Evolutionary conservation across 2,113 vertebrate genomes (phyloP).

Genomic region (Aleadryas rufinucha): DNA sequence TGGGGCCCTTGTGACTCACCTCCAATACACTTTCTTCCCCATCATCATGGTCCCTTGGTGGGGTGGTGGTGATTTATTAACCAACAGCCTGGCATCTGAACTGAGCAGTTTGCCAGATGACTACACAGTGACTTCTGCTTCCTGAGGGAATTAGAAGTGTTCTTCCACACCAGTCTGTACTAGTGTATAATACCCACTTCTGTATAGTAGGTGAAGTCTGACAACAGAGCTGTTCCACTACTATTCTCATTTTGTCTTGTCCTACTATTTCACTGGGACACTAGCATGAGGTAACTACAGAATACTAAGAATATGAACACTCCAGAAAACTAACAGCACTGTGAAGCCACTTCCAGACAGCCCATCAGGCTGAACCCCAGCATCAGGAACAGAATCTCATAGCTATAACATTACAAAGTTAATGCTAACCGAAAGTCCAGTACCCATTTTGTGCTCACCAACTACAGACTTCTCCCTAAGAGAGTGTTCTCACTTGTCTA

Average conservation of each 20-base stretch:
- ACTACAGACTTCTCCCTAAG: not conserved
- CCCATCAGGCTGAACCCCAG: not conserved
- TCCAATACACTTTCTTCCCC: not conserved
- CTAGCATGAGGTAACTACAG: not conserved
- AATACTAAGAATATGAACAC: not conserved
- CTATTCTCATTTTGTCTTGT: not conserved
- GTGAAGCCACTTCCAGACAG: not conserved
- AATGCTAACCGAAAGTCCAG: not conserved
- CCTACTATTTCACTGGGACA: not conserved
- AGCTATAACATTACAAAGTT: not conserved
- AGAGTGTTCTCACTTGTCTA: not conserved
- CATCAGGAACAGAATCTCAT: not conserved
- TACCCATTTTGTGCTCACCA: not conserved
- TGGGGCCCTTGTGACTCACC: slow-evolving; percentile 46
- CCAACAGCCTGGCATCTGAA: not conserved
- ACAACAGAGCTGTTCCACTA: not conserved
- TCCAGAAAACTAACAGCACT: not conserved
- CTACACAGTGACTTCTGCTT: not conserved
- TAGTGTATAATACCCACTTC: not conserved
- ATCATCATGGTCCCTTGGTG: not conserved
- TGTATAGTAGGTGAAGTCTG: not conserved
- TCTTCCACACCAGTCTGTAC: not conserved
- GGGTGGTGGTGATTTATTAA: slow-evolving; percentile 28
- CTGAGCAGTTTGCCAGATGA: not conserved
- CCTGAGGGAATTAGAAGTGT: not conserved